Conservation (phyloP, 2,888 invertebrate genomes). For the Loripinus fragilis region DNA sequence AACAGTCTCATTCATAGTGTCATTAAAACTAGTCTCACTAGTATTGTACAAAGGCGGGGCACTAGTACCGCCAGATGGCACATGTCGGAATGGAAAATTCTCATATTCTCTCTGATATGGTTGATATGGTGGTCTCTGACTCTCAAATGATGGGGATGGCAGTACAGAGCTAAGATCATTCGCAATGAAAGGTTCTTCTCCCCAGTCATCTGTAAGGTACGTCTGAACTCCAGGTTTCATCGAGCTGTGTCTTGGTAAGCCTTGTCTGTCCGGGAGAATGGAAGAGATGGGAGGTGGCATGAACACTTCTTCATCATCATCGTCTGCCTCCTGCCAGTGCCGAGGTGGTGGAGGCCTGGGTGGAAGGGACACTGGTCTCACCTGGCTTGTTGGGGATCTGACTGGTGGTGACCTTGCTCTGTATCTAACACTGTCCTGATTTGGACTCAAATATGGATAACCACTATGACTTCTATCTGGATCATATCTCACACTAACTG, state of each 20-base stretch:
- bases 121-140: constrained; percentile 35
- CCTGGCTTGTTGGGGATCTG: neutral
- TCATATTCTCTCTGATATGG: constrained; percentile 56
- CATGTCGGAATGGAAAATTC: constrained; percentile 14
- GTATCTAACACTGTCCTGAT: neutral
- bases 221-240: constrained; percentile 75
- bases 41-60: neutral
- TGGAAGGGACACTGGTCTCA: neutral
- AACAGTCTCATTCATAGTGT: constrained; percentile 43
- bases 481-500: neutral
- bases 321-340: constrained; percentile 41
- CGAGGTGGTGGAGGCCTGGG: neutral
- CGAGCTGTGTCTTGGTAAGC: constrained; percentile 77
- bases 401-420: constrained; percentile 16
- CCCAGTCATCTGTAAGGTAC: constrained; percentile 65
- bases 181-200: constrained; percentile 58
- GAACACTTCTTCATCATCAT: constrained; percentile 74
- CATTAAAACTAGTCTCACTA: constrained; percentile 13
- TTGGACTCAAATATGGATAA: neutral
- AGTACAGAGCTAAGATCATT: constrained; percentile 78
- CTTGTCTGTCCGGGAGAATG: constrained; percentile 54
- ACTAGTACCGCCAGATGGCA: constrained; percentile 5
- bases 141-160: constrained; percentile 65
- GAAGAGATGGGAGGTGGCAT: constrained; percentile 60
- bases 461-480: neutral